phyloP scores from a whole-genome alignment of 2,888 invertebrate species.

The Polymixis flavicincta region DNA sequence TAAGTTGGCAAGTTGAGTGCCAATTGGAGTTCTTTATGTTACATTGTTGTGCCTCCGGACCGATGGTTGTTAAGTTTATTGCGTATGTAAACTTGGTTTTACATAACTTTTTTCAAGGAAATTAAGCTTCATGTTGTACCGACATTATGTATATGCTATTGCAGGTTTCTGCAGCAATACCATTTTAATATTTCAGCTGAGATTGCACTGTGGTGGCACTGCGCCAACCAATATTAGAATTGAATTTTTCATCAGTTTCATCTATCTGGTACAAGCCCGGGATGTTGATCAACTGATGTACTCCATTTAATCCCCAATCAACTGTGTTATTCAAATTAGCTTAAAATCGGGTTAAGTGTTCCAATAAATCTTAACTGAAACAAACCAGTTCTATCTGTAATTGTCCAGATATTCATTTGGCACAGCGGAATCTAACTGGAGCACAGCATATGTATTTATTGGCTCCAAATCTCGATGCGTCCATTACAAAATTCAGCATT shows the following conservation, averaged over 20 bases:
- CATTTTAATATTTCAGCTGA: constrained; percentile 36
- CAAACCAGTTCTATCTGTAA: constrained; percentile 56
- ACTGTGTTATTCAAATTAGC: constrained; percentile 49
- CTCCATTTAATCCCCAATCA: constrained; percentile 34
- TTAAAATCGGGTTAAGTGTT: constrained; percentile 58
- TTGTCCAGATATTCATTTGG: constrained; percentile 57
- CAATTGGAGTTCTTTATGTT: constrained; percentile 43
- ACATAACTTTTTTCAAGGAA: constrained; percentile 20
- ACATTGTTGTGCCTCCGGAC: constrained; percentile 26
- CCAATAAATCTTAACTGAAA: constrained; percentile 54
- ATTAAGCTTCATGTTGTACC: background rate
- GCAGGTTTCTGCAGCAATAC: constrained; percentile 19
- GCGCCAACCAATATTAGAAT: constrained; percentile 50
- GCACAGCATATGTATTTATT: constrained; percentile 69
- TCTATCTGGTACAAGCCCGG: constrained; percentile 10
- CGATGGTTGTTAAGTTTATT: constrained; percentile 17
- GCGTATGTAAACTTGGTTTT: constrained; percentile 8
- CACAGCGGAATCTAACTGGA: constrained; percentile 63
- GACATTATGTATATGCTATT: background rate
- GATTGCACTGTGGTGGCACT: constrained; percentile 36
- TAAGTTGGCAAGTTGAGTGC: constrained; percentile 48
- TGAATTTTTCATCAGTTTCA: constrained; percentile 33
- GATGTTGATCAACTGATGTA: constrained; percentile 31
- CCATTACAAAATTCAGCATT: constrained; percentile 70
- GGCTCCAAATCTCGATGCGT: constrained; percentile 70